Conservation (phyloP, 2,888 invertebrate species). For the Ctena decussata region DNA sequence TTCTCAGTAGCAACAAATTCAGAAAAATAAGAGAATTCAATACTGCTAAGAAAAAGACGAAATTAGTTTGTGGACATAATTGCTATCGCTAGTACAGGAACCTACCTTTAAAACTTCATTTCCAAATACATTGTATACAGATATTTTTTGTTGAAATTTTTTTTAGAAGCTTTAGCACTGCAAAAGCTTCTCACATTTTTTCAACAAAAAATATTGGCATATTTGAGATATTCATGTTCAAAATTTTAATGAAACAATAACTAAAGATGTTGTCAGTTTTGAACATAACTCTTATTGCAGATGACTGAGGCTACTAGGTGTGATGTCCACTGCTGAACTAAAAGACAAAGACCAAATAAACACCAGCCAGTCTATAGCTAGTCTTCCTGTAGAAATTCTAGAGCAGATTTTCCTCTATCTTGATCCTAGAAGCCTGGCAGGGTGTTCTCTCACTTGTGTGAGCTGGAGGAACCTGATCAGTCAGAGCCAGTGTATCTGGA, state of each 20-base stretch:
- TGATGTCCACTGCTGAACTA: slow-evolving; percentile 8
- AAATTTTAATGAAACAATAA: no score
- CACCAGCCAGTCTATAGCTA: neutral
- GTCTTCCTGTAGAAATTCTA: slow-evolving; percentile 64
- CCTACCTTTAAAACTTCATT: no score
- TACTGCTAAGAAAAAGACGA: no score
- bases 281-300: no score
- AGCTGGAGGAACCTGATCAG: slow-evolving; percentile 57
- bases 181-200: neutral
- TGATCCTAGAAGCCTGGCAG: slow-evolving; percentile 34
- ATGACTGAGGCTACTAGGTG: neutral
- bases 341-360: neutral
- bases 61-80: no score
- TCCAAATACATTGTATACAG: no score
- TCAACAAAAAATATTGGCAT: no score
- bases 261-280: no score
- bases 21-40: no score
- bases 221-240: no score
- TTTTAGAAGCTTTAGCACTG: neutral
- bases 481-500: slow-evolving; percentile 65
- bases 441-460: slow-evolving; percentile 50
- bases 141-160: neutral
- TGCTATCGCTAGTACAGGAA: no score
- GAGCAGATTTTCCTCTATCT: slow-evolving; percentile 57
- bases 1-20: no score